These are phyloP conservation scores for Takifugu bimaculatus DNA, from an alignment of 2,113 vertebrate genomes.

Conservation along the genomic window DNA sequence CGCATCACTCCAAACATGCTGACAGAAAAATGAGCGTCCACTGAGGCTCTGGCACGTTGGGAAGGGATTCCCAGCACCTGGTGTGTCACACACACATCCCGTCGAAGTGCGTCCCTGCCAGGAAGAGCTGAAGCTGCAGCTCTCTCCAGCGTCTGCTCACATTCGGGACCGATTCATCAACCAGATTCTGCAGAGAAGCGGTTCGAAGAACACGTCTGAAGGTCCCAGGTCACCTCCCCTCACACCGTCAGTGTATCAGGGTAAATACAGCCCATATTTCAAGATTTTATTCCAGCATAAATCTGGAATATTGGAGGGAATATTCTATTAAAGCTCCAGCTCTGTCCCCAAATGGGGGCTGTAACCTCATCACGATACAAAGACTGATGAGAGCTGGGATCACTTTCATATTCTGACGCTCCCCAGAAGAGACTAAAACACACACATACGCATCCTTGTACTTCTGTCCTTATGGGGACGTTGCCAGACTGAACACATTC, in stretches of 20 bases:
- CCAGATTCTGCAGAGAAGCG: constrained; percentile 34
- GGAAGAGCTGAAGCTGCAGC: constrained; percentile 23
- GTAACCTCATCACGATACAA: constrained; percentile 54
- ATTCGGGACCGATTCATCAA: constrained; percentile 18
- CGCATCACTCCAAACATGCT: neutral
- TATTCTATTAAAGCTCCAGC: constrained; percentile 35
- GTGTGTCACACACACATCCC: too few species aligned
- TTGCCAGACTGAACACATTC: too few species aligned
- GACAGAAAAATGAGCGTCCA: neutral
- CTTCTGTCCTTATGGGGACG: too few species aligned
- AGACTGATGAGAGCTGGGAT: constrained; percentile 59
- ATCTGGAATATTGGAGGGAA: constrained; percentile 43
- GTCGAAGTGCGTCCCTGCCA: neutral
- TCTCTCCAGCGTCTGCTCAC: neutral
- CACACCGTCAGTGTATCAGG: constrained; percentile 8
- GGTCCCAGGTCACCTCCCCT: constrained; percentile 32
- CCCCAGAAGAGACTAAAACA: neutral
- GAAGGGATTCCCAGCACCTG: too few species aligned
- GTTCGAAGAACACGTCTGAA: constrained; percentile 22
- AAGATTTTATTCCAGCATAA: constrained; percentile 35
- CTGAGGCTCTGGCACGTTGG: too few species aligned
- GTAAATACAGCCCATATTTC: constrained; percentile 29
- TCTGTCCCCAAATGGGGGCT: constrained; percentile 44
- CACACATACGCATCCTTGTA: too few species aligned
- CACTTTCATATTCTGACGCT: constrained; percentile 32